Conservation (phyloP, 37 sponge, comb jelly and placozoan genomes). For the Aplysina aerophoba region DNA sequence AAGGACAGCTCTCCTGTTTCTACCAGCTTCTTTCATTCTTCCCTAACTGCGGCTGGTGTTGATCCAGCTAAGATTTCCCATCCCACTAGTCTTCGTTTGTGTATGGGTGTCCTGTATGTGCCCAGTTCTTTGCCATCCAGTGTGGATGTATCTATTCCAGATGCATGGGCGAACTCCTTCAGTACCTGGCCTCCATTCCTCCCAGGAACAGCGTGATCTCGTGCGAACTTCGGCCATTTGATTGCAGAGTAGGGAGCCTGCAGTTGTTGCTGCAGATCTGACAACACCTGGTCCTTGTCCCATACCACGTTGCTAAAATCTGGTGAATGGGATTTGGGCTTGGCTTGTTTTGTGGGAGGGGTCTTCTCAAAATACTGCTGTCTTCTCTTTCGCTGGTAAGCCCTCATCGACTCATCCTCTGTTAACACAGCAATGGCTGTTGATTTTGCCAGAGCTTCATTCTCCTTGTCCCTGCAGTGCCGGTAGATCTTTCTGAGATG, state of each 20-base stretch:
- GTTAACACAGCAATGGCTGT: constrained; percentile 28
- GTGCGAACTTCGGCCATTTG: constrained; percentile 37
- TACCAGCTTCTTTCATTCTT: constrained; percentile 22
- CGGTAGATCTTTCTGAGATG: not conserved
- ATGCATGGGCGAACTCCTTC: constrained; percentile 23
- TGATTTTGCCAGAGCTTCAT: constrained; percentile 16
- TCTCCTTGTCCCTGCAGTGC: constrained; percentile 20
- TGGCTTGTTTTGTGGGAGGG: constrained; percentile 25
- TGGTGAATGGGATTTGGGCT: constrained; percentile 26
- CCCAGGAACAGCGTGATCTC: constrained; percentile 39
- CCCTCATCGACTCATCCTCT: constrained; percentile 24
- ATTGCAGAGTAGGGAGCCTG: constrained; percentile 15
- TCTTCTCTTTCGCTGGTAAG: constrained; percentile 26
- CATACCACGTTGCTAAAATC: constrained; percentile 30
- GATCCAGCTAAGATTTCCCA: constrained; percentile 24
- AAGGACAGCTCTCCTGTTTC: constrained; percentile 17
- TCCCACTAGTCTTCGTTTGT: not conserved
- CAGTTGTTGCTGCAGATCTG: constrained; percentile 15
- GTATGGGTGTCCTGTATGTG: not conserved
- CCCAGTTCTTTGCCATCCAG: constrained; percentile 8
- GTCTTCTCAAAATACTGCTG: constrained; percentile 20
- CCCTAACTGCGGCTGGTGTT: constrained; percentile 28
- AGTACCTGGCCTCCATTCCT: constrained; percentile 31
- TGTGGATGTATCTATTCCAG: constrained; percentile 5
- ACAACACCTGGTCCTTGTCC: constrained; percentile 33